Conservation (phyloP, 2,113 vertebrate species). For the Scophthalmus maximus region DNA sequence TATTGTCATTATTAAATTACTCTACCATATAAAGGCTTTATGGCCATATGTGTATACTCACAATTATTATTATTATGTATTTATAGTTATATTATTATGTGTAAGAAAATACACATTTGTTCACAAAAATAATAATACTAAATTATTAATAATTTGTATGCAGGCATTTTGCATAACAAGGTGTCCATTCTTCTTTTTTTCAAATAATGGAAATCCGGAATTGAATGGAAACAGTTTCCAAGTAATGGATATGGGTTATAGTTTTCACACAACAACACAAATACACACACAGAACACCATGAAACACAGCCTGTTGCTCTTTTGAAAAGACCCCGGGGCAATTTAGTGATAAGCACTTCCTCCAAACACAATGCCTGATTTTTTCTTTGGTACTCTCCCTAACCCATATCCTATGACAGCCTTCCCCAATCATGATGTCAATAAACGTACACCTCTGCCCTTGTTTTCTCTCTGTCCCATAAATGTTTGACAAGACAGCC, state of each 20-base stretch:
- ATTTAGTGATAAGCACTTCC: conserved; percentile 73
- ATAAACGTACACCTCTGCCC: conserved; percentile 56
- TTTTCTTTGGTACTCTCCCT: conserved; percentile 49
- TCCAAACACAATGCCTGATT: conserved; percentile 72
- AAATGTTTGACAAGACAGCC: conserved; percentile 79
- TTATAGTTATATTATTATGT: too few relatives aligned
- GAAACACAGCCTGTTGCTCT: conserved; percentile 64
- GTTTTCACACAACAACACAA: conserved; percentile 26
- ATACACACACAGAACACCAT: not conserved
- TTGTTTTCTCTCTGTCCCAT: conserved; percentile 73
- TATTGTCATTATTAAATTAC: too few relatives aligned
- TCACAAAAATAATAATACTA: not conserved
- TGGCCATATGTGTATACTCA: too few relatives aligned
- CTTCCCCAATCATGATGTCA: conserved; percentile 66
- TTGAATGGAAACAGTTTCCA: conserved; percentile 29
- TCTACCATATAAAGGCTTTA: not conserved
- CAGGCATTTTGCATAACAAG: conserved; percentile 18
- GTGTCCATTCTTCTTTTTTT: conserved; percentile 1
- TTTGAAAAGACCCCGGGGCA: conserved; percentile 66
- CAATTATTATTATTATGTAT: too few relatives aligned
- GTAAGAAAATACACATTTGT: not conserved
- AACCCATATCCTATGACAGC: conserved; percentile 71
- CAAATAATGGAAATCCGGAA: conserved; percentile 36
- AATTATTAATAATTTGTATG: conserved; percentile 2
- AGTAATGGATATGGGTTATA: conserved; percentile 56